Evolutionary conservation across 2,888 invertebrate species (phyloP), one percentile per base, ranked within the genome.

Genomic region (Diachrysia chrysitis): DNA sequence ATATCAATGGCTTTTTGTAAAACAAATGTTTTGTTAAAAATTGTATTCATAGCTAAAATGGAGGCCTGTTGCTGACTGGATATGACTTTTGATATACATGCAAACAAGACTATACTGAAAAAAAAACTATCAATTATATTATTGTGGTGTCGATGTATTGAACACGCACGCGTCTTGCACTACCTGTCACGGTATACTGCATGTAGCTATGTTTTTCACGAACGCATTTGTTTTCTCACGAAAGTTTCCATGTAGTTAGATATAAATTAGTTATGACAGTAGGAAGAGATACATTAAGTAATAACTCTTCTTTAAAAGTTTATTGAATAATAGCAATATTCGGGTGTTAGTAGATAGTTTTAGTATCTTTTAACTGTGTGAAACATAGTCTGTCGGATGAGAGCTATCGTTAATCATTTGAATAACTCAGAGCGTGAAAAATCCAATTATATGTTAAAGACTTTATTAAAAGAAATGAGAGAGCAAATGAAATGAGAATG

Each of bases 171-270:
- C 37, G 17, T 10, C 14, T 7, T 9, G 0, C 51, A 72, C 66
- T 58, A 72, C 55, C 61, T 65, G 73, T 61, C 61, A 66, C 51
- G 73, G 58, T 42, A 58, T 35, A 2, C 17, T 59, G 53, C 29
- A 53, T 32, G 63, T 10, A n/a, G n/a, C n/a, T n/a, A 2, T 69
- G 76, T 58, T 32, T 61, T 62, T 46, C 54, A 9, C n/a, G 14
- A 25, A 16, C 7, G 25, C 9, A 3, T 57, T 61, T 32, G 19
- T 35, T 64, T 56, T 32, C 35, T 53, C 29, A 57, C n/a, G 42
- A 46, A 55, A 53, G 32, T 61, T 25, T 53, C 7, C 12, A n/a
- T 54, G 0, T 23, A 23, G n/a, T 46, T 17, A 10, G 48, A 9
- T 19, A 48, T 51, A 51, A 51, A 51, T 51, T 51, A 21, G 17